Evolutionary conservation across 2,888 invertebrate genomes (phyloP), one percentile per base, ranked within the genome.

Genomic region (Elmis aenea): DNA sequence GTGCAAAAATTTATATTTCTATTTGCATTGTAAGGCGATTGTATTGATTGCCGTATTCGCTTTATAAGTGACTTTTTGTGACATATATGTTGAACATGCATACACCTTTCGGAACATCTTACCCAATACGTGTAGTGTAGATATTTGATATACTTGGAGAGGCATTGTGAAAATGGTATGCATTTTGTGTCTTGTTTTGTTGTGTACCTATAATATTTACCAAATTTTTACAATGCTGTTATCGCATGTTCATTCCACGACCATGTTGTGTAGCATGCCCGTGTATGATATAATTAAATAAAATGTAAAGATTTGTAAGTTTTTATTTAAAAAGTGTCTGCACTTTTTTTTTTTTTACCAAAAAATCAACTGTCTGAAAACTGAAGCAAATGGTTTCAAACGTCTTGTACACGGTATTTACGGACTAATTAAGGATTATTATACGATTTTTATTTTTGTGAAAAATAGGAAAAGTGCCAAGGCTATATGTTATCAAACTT

Each of bases 221-320:
- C 45, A 40, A 45, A 51, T 54, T 61, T 61, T 59, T 59, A 55
- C 59, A 57, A 52, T 58, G 61, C 58, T 54, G 42, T 41, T 48
- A n/a, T n/a, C n/a, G 39, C 50, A 51, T 54, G 51, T 53, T 45
- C 33, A 51, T 55, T 55, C 53, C 61, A 61, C n/a, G n/a, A n/a
- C n/a, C 61, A 54, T 58, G 57, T 59, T 52, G 61, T 61, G 59
- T 56, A 56, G 46, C 39, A 39, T 54, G 56, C 55, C 48, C 34
- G 40, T 57, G 55, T 57, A 55, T 54, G 48, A 54, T 52, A 44
- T 50, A 48, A 48, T 51, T 52, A 48, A 55, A 50, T n/a, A n/a
- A n/a, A n/a, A n/a, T n/a, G n/a, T n/a, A n/a, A n/a, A n/a, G n/a
- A n/a, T n/a, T n/a, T n/a, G n/a, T n/a, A n/a, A n/a, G n/a, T n/a